These are phyloP conservation scores for Acanthacorydalis orientalis DNA, from an alignment of 2,888 invertebrate species.

Conservation along the genomic window DNA sequence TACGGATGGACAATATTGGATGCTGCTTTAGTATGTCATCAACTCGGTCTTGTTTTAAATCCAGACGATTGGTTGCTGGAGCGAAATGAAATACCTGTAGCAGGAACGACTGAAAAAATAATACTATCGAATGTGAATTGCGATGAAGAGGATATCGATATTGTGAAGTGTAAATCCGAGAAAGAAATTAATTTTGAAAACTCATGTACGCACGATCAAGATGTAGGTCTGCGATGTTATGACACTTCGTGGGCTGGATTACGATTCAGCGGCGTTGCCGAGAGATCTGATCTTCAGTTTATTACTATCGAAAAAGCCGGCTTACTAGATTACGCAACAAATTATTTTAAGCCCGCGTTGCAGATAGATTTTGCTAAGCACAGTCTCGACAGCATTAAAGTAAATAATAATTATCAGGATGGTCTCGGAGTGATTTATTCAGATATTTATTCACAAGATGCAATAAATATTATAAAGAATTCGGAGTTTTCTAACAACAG, in stretches of 20 bases:
- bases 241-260: constrained; percentile 90
- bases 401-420: constrained; percentile 77
- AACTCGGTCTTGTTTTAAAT: constrained; percentile 81
- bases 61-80: constrained; percentile 82
- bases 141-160: constrained; percentile 75
- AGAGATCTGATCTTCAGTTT: constrained; percentile 72
- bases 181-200: constrained; percentile 63
- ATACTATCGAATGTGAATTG: constrained; percentile 79
- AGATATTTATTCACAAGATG: constrained; percentile 76
- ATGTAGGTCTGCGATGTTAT: constrained; percentile 78
- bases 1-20: constrained; percentile 87
- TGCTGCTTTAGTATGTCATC: constrained; percentile 89
- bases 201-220: constrained; percentile 72
- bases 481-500: constrained; percentile 71
- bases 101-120: constrained; percentile 60
- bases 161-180: constrained; percentile 76
- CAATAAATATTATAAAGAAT: constrained; percentile 64
- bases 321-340: constrained; percentile 79
- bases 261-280: constrained; percentile 74
- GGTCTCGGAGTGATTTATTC: constrained; percentile 90
- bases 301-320: constrained; percentile 86
- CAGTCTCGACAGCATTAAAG: constrained; percentile 61
- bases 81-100: constrained; percentile 61
- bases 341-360: constrained; percentile 71
- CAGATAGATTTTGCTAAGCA: constrained; percentile 77